phyloP scores from a whole-genome alignment of 2,113 vertebrate genomes.

The Proterorhinus semilunaris region DNA sequence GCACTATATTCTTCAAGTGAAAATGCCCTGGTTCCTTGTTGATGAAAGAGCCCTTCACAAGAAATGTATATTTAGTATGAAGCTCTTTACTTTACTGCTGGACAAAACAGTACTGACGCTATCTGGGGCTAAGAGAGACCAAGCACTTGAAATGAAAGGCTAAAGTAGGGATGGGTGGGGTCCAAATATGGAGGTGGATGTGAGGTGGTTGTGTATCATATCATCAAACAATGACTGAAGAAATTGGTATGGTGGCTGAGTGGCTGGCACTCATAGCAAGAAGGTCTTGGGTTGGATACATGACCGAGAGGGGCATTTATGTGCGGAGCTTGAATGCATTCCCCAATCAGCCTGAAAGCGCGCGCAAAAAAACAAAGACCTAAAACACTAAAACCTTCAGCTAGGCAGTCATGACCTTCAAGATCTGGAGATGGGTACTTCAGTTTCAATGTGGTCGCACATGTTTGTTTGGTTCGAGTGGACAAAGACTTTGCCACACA shows the following conservation, averaged over 20 bases:
- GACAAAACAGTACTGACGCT: neutral
- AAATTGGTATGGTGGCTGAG: neutral
- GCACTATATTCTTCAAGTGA: conserved; percentile 35
- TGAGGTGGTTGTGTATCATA: neutral
- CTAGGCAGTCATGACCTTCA: too few species aligned
- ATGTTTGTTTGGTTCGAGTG: too few species aligned
- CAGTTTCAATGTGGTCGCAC: too few species aligned
- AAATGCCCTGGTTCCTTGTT: conserved; percentile 36
- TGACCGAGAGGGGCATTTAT: neutral
- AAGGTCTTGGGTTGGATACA: neutral
- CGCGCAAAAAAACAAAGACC: too few species aligned
- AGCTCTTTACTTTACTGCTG: conserved; percentile 21
- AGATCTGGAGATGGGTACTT: too few species aligned
- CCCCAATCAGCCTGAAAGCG: too few species aligned
- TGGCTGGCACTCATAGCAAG: too few species aligned
- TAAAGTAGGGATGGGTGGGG: neutral
- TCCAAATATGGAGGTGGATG: neutral
- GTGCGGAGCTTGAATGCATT: too few species aligned
- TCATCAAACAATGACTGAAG: neutral
- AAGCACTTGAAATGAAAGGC: neutral
- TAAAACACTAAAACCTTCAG: too few species aligned
- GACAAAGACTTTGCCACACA: neutral
- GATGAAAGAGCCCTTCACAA: conserved; percentile 37
- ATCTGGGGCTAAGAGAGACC: neutral
- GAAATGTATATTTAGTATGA: conserved; percentile 25